These are phyloP conservation scores for Ceyx margarethae DNA, from an alignment of 2,113 vertebrate genomes.

Conservation along the genomic window DNA sequence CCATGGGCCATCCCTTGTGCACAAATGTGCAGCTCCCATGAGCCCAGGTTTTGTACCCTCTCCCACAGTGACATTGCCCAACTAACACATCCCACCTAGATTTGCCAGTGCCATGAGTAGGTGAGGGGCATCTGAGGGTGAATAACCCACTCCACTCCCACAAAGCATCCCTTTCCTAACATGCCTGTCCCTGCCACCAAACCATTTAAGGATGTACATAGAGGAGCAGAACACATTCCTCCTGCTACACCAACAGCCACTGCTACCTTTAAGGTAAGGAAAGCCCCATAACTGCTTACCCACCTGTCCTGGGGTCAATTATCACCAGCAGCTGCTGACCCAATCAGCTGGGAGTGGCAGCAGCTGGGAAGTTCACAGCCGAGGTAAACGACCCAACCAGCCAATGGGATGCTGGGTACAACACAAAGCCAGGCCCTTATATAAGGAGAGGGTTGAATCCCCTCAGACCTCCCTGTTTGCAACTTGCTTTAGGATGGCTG, in stretches of 20 bases:
- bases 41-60: not conserved
- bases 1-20: accelerated
- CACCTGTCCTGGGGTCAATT: too few species aligned
- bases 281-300: not conserved
- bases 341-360: too few species aligned
- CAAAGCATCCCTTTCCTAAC: too few species aligned
- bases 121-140: not conserved
- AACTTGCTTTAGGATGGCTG: too few species aligned
- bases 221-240: not conserved
- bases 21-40: accelerated
- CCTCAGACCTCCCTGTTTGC: too few species aligned
- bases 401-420: too few species aligned
- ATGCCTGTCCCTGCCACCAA: not conserved
- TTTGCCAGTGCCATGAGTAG: not conserved
- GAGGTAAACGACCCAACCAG: too few species aligned
- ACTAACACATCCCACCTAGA: not conserved
- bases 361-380: too few species aligned
- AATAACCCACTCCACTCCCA: accelerated
- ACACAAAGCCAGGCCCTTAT: too few species aligned
- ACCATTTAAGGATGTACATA: not conserved
- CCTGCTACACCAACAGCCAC: accelerated
- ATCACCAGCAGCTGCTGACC: too few species aligned
- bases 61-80: not conserved
- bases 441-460: too few species aligned
- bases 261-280: not conserved